Percentiles rank a stretch among this genome's conserved stretches.
phyloP scores from a whole-genome alignment of 2,797 vertebrate genomes.

The Bryconaethiops microstoma region DNA sequence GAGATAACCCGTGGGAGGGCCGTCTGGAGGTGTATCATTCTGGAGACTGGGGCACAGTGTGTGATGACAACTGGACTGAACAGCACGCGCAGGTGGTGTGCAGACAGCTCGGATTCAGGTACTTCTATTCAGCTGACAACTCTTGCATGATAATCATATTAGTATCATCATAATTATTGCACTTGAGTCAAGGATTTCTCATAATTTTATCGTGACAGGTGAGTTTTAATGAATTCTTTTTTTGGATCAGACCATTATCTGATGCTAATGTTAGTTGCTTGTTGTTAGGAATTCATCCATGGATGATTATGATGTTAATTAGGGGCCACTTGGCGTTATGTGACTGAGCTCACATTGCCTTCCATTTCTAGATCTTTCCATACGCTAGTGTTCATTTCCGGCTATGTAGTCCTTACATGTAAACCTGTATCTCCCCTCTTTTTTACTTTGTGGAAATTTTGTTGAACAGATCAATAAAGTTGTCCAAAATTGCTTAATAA shows the following conservation, averaged over 20 bases:
- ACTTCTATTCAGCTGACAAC: not conserved
- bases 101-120: conserved; percentile 91
- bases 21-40: conserved; percentile 89
- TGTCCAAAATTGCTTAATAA: too few relatives aligned
- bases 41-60: conserved; percentile 92
- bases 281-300: not conserved
- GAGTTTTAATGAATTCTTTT: too few relatives aligned
- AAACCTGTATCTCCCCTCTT: too few relatives aligned
- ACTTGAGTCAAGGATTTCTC: not conserved
- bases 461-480: too few relatives aligned
- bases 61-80: conserved; percentile 90
- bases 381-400: too few relatives aligned
- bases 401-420: too few relatives aligned
- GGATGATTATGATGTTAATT: too few relatives aligned
- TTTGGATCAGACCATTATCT: not conserved
- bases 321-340: too few relatives aligned
- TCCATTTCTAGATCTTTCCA: too few relatives aligned
- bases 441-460: too few relatives aligned
- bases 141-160: not conserved
- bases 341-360: too few relatives aligned
- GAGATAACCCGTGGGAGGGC: conserved; percentile 84
- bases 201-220: not conserved
- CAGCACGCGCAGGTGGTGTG: conserved; percentile 88
- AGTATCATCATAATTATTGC: not conserved
- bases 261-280: not conserved